A percentile compares a stretch with the other conserved stretches of the same genome.
phyloP scores from a whole-genome alignment of 2,888 invertebrate genomes.

The Spialia ferax region DNA sequence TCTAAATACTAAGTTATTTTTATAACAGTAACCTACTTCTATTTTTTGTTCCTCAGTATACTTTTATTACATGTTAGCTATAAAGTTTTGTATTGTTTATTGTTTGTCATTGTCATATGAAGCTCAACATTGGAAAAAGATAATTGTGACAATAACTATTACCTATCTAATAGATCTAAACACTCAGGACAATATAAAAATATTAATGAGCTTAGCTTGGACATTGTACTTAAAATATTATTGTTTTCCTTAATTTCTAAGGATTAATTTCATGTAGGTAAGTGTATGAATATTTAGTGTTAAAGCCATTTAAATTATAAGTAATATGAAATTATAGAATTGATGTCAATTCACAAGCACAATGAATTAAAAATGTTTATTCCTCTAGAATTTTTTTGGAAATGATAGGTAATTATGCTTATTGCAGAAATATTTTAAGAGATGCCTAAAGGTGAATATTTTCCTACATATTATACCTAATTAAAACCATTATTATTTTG shows the following conservation, averaged over 20 bases:
- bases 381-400: not conserved
- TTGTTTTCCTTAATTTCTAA: conserved; percentile 43
- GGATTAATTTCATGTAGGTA: conserved; percentile 19
- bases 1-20: conserved; percentile 53
- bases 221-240: conserved; percentile 45
- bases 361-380: conserved; percentile 21
- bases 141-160: conserved; percentile 79
- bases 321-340: conserved; percentile 15
- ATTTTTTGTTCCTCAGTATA: conserved; percentile 49
- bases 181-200: conserved; percentile 73
- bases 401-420: not conserved
- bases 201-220: conserved; percentile 76
- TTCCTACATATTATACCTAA: too few species aligned
- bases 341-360: conserved; percentile 38
- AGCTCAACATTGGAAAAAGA: conserved; percentile 57
- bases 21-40: conserved; percentile 42
- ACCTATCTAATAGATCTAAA: conserved; percentile 71
- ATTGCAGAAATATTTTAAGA: not conserved
- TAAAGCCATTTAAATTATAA: conserved; percentile 16
- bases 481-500: too few species aligned
- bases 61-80: conserved; percentile 42
- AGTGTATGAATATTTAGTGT: conserved; percentile 8
- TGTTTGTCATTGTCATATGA: conserved; percentile 44
- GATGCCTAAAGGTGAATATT: not conserved
- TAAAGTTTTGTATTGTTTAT: conserved; percentile 50